phyloP scores from a whole-genome alignment of 2,113 vertebrate genomes.

The Macquaria ambigua region DNA sequence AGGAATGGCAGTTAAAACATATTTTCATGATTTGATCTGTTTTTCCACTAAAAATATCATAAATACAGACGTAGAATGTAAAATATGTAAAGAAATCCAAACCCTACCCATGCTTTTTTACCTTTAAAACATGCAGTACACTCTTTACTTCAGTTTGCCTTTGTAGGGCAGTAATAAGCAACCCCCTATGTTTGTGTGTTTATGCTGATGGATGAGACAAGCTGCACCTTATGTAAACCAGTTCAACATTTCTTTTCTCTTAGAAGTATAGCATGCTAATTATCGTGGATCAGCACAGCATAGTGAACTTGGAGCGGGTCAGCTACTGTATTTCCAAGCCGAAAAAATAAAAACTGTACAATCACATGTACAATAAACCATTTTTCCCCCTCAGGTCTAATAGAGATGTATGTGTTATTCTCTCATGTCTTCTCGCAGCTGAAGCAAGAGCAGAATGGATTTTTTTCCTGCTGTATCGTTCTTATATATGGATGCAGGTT shows the following conservation, averaged over 20 bases:
- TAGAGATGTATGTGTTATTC: slow-evolving; percentile 52
- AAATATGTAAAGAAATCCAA: background rate
- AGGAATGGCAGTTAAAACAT: background rate
- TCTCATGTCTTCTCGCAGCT: slow-evolving; percentile 24
- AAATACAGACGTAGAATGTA: background rate
- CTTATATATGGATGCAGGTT: background rate
- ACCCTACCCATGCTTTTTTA: background rate
- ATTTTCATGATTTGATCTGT: slow-evolving; percentile 10
- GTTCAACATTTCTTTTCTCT: slow-evolving; percentile 13
- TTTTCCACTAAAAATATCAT: background rate
- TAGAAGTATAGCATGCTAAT: slow-evolving; percentile 6
- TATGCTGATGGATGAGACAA: slow-evolving; percentile 49
- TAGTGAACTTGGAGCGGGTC: slow-evolving; percentile 4
- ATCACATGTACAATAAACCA: slow-evolving; percentile 16
- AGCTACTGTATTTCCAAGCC: background rate
- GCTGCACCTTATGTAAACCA: slow-evolving; percentile 29
- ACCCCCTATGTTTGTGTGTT: slow-evolving; percentile 18
- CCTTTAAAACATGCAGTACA: background rate
- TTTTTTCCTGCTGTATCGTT: slow-evolving; percentile 2
- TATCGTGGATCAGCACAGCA: slow-evolving; percentile 15
- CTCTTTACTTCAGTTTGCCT: background rate
- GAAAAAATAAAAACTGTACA: background rate
- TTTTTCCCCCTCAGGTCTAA: slow-evolving; percentile 29
- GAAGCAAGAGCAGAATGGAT: slow-evolving; percentile 36
- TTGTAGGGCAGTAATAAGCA: background rate